Conservation (phyloP, 2,113 vertebrate species). For the Xiphias gladius region DNA sequence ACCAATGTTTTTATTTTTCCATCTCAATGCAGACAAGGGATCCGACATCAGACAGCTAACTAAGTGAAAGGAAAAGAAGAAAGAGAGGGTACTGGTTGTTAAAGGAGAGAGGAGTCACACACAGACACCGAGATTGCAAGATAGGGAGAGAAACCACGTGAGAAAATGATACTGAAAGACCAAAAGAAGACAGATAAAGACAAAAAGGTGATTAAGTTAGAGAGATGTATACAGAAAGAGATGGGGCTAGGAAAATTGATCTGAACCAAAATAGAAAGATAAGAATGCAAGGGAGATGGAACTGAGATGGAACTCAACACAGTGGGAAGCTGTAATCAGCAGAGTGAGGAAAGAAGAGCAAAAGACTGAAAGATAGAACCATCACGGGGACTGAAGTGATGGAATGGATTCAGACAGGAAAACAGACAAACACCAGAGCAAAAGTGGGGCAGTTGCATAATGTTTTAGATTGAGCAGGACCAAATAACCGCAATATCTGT, state of each 20-base stretch:
- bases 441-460: constrained; percentile 62
- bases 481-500: constrained; percentile 27
- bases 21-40: constrained; percentile 4
- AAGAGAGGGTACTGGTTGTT: background rate
- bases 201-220: constrained; percentile 20
- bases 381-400: constrained; percentile 39
- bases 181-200: constrained; percentile 11
- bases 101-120: background rate
- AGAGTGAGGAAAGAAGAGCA: constrained; percentile 68
- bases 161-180: constrained; percentile 9
- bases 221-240: constrained; percentile 15
- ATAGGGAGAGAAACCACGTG: background rate
- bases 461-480: constrained; percentile 22
- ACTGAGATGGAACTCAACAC: too few relatives aligned
- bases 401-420: constrained; percentile 57
- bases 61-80: background rate
- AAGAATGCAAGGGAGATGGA: constrained; percentile 61
- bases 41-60: constrained; percentile 27
- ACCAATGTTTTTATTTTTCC: constrained; percentile 14
- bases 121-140: background rate
- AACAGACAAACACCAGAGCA: constrained; percentile 46
- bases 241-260: constrained; percentile 9
- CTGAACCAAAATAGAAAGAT: constrained; percentile 37
- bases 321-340: constrained; percentile 29
- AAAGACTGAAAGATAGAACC: constrained; percentile 12